A percentile compares a stretch with the other conserved stretches of the same genome.
phyloP scores from a whole-genome alignment of 2,797 vertebrate species.

The Hippocampus kuda region DNA sequence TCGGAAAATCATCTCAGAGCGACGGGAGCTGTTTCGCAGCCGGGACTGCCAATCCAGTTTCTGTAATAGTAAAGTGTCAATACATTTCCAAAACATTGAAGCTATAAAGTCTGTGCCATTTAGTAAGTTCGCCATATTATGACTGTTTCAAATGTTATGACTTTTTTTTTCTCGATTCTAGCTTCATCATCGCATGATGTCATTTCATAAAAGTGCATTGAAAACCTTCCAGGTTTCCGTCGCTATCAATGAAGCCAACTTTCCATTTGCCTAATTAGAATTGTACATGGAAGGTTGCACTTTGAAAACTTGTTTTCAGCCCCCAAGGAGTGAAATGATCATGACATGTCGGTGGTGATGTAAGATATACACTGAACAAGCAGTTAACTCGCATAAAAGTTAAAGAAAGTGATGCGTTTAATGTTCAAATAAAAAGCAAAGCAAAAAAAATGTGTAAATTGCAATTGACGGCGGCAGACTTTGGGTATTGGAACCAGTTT shows the following conservation, averaged over 20 bases:
- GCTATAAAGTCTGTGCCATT: no score
- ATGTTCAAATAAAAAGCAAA: conserved; percentile 1
- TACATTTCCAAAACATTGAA: no score
- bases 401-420: background rate
- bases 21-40: background rate
- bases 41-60: no score
- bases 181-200: no score
- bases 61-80: no score
- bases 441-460: no score
- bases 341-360: background rate
- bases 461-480: conserved; percentile 26
- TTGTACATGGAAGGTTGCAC: background rate
- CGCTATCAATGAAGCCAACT: background rate
- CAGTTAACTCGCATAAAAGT: background rate
- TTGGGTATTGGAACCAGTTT: background rate
- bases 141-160: no score
- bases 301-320: no score
- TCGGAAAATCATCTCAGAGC: background rate
- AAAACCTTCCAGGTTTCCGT: background rate
- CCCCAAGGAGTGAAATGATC: background rate
- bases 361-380: background rate
- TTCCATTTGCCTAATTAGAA: background rate
- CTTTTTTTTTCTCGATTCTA: no score
- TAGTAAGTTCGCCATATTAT: no score
- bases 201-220: no score